These are phyloP conservation scores for Glossophaga mutica DNA, from an alignment of 2,797 vertebrate species.

Conservation along the genomic window DNA sequence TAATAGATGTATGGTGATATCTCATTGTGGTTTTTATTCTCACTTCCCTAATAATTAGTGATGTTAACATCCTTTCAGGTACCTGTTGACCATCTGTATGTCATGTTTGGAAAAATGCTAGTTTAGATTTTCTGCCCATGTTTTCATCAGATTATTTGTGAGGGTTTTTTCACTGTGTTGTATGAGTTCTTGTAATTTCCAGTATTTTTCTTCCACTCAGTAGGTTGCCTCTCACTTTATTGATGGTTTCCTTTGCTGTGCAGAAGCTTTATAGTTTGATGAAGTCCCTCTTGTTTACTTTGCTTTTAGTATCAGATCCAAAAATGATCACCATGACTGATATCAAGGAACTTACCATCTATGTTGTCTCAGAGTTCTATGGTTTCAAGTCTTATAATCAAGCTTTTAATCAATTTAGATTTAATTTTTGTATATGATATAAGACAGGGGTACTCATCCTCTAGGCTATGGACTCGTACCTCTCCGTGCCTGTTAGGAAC, in stretches of 20 bases:
- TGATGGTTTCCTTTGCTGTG: neutral
- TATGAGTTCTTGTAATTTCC: neutral
- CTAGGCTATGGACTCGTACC: too few relatives aligned
- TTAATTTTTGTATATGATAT: neutral
- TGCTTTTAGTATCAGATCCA: neutral
- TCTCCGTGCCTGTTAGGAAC: too few relatives aligned
- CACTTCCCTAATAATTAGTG: neutral
- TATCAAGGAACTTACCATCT: neutral
- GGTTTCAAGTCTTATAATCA: neutral
- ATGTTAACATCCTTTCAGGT: neutral
- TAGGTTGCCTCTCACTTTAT: neutral
- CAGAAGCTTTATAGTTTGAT: neutral
- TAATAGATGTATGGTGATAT: neutral
- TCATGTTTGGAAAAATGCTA: neutral
- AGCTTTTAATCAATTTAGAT: neutral
- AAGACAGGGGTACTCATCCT: neutral
- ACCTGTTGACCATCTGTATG: neutral
- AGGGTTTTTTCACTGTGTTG: neutral
- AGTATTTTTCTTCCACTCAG: neutral
- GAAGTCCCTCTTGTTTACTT: neutral
- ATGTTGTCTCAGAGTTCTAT: neutral
- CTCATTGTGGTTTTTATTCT: neutral
- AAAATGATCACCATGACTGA: neutral
- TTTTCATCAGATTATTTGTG: neutral
- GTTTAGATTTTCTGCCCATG: neutral